Evolutionary conservation across 2,113 vertebrate species (phyloP), one percentile per base, ranked within the genome.

Genomic region (Cercocebus atys): DNA sequence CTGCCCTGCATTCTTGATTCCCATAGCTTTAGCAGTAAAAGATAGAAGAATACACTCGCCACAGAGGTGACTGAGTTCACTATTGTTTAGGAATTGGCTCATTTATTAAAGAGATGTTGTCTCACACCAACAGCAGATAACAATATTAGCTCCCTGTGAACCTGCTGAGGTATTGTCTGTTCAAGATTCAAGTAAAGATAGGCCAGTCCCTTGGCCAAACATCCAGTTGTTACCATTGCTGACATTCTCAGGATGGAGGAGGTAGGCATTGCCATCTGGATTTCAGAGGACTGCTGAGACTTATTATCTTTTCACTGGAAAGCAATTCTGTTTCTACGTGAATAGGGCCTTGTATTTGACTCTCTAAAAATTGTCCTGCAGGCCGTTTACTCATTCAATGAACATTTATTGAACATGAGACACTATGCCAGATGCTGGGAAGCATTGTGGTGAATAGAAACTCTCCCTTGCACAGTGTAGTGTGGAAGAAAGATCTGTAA

Each of bases 61-160:
- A 22, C 85, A 64, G 82, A 94, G 66, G 78, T 64, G 85, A 92
- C 59, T 27, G 43, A 55, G 35, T 91, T 87, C 55, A 43, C 88
- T 20, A 79, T 66, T 95, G 89, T 75, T 95, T 89, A 87, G 4
- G 8, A 50, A 47, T 79, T 66, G 95, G 43, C 40, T 93, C n/a
- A 1, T 91, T 96, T 94, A 82, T 96, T 93, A 94, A 17, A 87
- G 35, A 80, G n/a, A 38, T 61, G 22, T 72, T 96, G 45, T 78
- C 92, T 95, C 88, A 72, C 27, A 85, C 57, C 35, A 61, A 85
- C n/a, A 17, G 55, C 35, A 59, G 88, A 89, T 83, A 89, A 83
- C 38, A 96, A 20, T 87, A 89, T 72, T 50, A 73, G 27, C 40
- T 95, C 52, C 35, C 78, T 52, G 35, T 30, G 20, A 94, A 80